These are phyloP conservation scores for Agriopis leucophaearia DNA, from an alignment of 2,888 invertebrate genomes.

Conservation along the genomic window DNA sequence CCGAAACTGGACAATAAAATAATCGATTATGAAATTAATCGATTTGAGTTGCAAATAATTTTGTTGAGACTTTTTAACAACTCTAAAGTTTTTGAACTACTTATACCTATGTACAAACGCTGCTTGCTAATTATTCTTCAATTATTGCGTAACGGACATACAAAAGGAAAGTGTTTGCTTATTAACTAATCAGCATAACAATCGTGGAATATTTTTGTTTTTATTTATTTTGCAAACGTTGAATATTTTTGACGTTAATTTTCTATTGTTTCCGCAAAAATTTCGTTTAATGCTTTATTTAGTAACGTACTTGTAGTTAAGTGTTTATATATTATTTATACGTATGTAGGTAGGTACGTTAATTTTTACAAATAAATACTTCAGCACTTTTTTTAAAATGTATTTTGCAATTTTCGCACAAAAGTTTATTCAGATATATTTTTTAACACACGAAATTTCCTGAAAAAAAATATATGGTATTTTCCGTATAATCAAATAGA, in stretches of 20 bases:
- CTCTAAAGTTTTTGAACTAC: slow-evolving; percentile 9
- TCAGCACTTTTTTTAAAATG: neutral
- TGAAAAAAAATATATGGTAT: slow-evolving; percentile 12
- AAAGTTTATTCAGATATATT: neutral
- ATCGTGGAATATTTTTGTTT: slow-evolving; percentile 37
- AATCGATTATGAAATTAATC: slow-evolving; percentile 15
- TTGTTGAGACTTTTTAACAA: neutral
- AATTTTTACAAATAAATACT: neutral
- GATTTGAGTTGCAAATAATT: slow-evolving; percentile 7
- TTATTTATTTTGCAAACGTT: slow-evolving; percentile 35
- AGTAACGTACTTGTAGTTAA: neutral
- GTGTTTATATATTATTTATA: neutral
- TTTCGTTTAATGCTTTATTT: slow-evolving; percentile 3
- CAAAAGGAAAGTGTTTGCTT: slow-evolving; percentile 43
- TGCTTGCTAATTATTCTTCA: slow-evolving; percentile 34
- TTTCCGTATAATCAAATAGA: slow-evolving; percentile 8
- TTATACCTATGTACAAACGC: neutral
- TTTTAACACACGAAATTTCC: slow-evolving; percentile 2
- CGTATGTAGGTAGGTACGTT: neutral
- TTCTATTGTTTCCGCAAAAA: slow-evolving; percentile 22
- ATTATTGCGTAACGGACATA: slow-evolving; percentile 40
- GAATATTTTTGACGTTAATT: slow-evolving; percentile 12
- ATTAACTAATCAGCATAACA: slow-evolving; percentile 44
- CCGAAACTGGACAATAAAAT: slow-evolving; percentile 5
- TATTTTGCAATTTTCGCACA: neutral